Evolutionary conservation across 2,888 invertebrate species (phyloP), one percentile per base, ranked within the genome.

Genomic region (Megalurothrips usitatus): DNA sequence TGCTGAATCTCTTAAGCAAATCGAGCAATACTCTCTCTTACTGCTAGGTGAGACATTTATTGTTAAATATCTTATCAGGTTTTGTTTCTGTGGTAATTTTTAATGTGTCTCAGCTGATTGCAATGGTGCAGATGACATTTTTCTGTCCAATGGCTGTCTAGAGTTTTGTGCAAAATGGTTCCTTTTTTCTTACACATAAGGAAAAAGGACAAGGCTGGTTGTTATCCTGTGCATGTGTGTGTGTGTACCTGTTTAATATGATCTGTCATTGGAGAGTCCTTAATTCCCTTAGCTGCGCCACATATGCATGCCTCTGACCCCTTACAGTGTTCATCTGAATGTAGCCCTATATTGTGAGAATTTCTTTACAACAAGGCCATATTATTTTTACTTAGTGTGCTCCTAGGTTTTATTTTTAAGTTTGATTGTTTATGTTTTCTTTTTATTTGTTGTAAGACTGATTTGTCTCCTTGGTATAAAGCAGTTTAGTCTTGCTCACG

Each of bases 391-490:
- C 58, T 75, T 23, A 75, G 68, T 75, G 26, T 26, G 68, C 68
- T 26, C 23, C n/a, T 68, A 68, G 68, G 52, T 6, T 3, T 6
- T 43, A 43, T 58, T 6, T 58, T 12, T 58, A 58, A 58, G 58
- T 58, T 58, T 58, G 14, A 19, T 58, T 58, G 12, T 58, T 58
- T 43, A 10, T 58, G 58, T 10, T 58, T 58, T 17, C 6, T 19
- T 58, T 58, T 58, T 11, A 14, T 17, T 58, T 58, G n/a, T 75
- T 26, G 1, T 75, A 75, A 75, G 68, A 75, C 68, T 75, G 68
- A 75, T 75, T 75, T 26, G 68, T 75, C 68, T 75, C 68, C 68
- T 26, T 75, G 23, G 68, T 75, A 26, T 75, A 26, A 75, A 26
- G 68, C 23, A 26, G 23, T 75, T 75, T 75, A 75, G 68, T 75